Percentiles rank a stretch among this genome's conserved stretches.
Evolutionary conservation across 2,113 vertebrate genomes (phyloP).

Genomic region (Sula dactylatra): DNA sequence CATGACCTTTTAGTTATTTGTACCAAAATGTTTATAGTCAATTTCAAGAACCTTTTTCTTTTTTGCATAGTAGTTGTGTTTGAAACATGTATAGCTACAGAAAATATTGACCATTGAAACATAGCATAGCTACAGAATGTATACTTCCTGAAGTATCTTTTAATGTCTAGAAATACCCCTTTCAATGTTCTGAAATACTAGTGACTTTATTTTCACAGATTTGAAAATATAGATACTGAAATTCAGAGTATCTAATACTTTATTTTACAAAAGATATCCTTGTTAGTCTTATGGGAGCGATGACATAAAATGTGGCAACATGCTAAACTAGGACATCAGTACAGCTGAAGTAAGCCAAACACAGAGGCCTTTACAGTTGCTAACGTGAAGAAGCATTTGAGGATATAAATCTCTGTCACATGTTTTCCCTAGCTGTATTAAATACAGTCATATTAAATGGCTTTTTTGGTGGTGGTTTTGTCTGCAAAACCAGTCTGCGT

Average conservation of each 20-base stretch:
- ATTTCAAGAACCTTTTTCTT: background rate
- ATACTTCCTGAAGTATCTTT: background rate
- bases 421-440: background rate
- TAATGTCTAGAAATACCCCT: background rate
- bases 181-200: background rate
- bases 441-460: background rate
- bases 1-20: no score
- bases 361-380: background rate
- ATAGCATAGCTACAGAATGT: background rate
- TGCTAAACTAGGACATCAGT: background rate
- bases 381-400: background rate
- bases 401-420: rapidly evolving
- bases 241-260: background rate
- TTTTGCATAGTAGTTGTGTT: background rate
- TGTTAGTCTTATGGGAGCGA: background rate
- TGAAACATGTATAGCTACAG: background rate
- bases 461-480: background rate
- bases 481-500: background rate
- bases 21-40: no score
- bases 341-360: background rate
- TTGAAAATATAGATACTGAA: background rate
- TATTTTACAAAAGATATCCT: background rate
- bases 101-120: no score
- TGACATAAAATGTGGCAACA: background rate
- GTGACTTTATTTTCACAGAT: background rate